These are phyloP conservation scores for Coracias cyanogaster DNA, from an alignment of 2,797 vertebrate genomes.

Conservation along the genomic window DNA sequence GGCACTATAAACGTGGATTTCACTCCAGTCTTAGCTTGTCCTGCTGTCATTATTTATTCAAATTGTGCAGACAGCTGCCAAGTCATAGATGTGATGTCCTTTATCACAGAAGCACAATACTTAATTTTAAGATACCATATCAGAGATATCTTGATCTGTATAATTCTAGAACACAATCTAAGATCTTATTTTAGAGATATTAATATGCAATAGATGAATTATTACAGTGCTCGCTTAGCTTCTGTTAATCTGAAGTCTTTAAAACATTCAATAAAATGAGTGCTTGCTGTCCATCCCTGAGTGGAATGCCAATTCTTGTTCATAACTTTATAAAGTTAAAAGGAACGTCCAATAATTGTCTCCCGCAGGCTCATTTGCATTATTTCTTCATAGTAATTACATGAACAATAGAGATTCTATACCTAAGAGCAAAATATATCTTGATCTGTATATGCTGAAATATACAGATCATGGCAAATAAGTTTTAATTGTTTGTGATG, in stretches of 20 bases:
- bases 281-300: slow-evolving; percentile 28
- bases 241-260: slow-evolving; percentile 39
- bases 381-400: slow-evolving; percentile 43
- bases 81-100: neutral
- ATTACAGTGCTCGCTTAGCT: neutral
- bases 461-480: slow-evolving; percentile 44
- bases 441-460: slow-evolving; percentile 39
- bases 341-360: slow-evolving; percentile 25
- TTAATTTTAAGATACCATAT: neutral
- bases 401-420: slow-evolving; percentile 43
- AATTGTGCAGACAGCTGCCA: neutral
- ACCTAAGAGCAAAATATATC: slow-evolving; percentile 53
- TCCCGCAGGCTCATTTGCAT: slow-evolving; percentile 55
- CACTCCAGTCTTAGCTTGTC: neutral
- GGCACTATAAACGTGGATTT: slow-evolving; percentile 10
- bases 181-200: neutral
- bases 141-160: neutral
- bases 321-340: slow-evolving; percentile 22
- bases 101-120: neutral
- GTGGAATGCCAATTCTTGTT: slow-evolving; percentile 54
- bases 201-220: neutral
- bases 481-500: slow-evolving; percentile 35
- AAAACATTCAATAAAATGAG: slow-evolving; percentile 7
- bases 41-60: slow-evolving; percentile 18
- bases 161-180: neutral